phyloP scores from a whole-genome alignment of 1,140 invertebrate genomes.

The Nylanderia fulva region DNA sequence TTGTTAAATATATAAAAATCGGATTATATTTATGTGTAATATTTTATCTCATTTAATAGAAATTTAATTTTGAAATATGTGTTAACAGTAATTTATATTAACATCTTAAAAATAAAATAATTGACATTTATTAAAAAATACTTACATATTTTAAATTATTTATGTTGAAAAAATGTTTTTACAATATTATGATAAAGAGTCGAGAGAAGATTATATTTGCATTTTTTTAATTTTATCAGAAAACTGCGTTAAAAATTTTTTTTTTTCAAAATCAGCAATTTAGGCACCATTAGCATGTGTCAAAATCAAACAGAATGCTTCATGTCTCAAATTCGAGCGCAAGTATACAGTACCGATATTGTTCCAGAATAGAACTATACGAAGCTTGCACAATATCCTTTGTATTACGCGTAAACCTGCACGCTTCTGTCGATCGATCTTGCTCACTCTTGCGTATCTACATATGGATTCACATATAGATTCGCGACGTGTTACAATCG shows the following conservation, averaged over 20 bases:
- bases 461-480: conserved; percentile 48
- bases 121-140: neutral
- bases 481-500: conserved; percentile 45
- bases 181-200: neutral
- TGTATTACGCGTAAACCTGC: conserved; percentile 44
- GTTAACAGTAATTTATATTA: neutral
- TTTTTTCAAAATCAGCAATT: conserved; percentile 3
- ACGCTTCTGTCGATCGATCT: conserved; percentile 39
- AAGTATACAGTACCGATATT: conserved; percentile 11
- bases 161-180: neutral
- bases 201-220: neutral
- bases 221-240: neutral
- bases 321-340: conserved; percentile 8
- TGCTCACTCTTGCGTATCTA: conserved; percentile 35
- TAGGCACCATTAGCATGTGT: neutral
- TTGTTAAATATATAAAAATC: neutral
- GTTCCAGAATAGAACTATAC: conserved; percentile 10
- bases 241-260: neutral
- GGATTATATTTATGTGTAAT: neutral
- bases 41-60: neutral
- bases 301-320: conserved; percentile 33
- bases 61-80: conserved; percentile 2
- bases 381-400: conserved; percentile 52
- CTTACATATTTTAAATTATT: too few relatives aligned
- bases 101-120: neutral